Conservation (phyloP, 2,797 vertebrate genomes). For the Takifugu ocellatus region DNA sequence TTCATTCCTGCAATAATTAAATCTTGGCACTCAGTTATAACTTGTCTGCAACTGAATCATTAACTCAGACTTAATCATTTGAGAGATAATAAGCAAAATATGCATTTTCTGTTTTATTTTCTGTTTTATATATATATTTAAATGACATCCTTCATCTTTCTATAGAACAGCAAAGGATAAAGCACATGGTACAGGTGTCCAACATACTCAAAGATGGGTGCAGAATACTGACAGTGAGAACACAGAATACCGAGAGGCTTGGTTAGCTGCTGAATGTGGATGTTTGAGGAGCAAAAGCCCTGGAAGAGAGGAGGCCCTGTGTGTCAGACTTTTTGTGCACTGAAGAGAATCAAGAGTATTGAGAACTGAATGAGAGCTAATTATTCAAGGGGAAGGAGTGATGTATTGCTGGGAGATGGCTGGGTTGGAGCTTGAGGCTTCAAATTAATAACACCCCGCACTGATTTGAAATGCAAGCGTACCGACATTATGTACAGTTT, state of each 20-base stretch:
- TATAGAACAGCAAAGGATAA: neutral
- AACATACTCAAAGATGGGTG: conserved; percentile 4
- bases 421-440: neutral
- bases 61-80: neutral
- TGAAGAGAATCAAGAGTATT: conserved; percentile 31
- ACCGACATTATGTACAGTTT: neutral
- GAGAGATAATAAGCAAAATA: too few relatives aligned
- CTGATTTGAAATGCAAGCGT: neutral
- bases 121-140: too few relatives aligned
- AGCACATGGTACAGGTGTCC: neutral
- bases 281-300: conserved; percentile 6
- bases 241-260: neutral
- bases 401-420: conserved; percentile 29
- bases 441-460: conserved; percentile 8
- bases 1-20: neutral
- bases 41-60: neutral
- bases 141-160: too few relatives aligned
- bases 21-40: neutral
- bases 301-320: conserved; percentile 1
- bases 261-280: conserved; percentile 3
- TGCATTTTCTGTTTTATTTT: too few relatives aligned
- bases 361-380: conserved; percentile 42
- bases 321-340: conserved; percentile 20
- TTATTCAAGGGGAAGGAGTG: conserved; percentile 31
- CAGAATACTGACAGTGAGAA: neutral